Evolutionary conservation across 2,888 invertebrate genomes (phyloP), one percentile per base, ranked within the genome.

Genomic region (Helleia helle): DNA sequence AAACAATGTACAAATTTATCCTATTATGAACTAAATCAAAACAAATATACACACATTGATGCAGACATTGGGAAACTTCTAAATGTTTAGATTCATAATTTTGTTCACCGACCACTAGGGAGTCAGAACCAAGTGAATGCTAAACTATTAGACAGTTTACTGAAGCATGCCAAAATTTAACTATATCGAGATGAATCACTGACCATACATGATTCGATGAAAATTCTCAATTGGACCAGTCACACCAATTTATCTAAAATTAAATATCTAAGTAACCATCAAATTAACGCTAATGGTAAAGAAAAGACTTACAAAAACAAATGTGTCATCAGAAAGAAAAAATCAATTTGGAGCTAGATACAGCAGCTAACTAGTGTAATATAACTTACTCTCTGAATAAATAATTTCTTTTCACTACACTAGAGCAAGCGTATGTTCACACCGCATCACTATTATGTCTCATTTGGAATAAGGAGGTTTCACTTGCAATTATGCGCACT

Each of bases 1-100:
- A 30, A 39, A 22, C 22, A 67, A 73, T 76, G 76, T 74, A 77
- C 75, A 77, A 70, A 75, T 76, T 75, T 73, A 76, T 68, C 68
- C 76, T 80, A 81, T 65, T 77, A 71, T 31, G 34, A 50, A 56
- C 71, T 76, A 75, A 54, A 53, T 51, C 57, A 64, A 73, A 81
- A 79, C 79, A 72, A 76, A 79, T 79, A 76, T 81, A 80, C 80
- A 80, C 73, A 72, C 72, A 74, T 71, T n/a, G n/a, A 69, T 31
- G 17, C 30, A 40, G 4, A 26, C n/a, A n/a, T n/a, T n/a, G n/a
- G 29, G 36, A 36, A 30, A 28, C 36, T 38, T 36, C 36, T 48
- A 49, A 54, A 54, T 45, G 49, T 51, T 57, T 56, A 62, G 52
- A 55, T 50, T 59, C 66, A 70, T 4, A 6, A 29, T 8, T 12